A percentile compares a stretch with the other conserved stretches of the same genome.
These are phyloP conservation scores for Tetragonula carbonaria DNA, from an alignment of 2,888 invertebrate species.

Conservation along the genomic window DNA sequence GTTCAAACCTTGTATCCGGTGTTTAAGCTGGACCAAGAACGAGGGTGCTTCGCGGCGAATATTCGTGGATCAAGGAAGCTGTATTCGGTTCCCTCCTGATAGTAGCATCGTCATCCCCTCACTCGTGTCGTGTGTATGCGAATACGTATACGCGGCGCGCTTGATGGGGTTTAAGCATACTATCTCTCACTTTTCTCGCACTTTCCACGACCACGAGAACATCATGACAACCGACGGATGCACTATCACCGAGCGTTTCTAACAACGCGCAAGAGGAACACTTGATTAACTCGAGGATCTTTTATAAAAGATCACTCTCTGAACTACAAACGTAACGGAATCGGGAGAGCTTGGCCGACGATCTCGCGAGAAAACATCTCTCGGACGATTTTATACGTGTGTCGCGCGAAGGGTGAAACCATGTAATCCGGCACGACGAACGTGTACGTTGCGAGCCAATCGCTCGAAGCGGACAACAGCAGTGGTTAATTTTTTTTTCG, in stretches of 20 bases:
- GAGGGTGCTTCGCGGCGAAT: slow-evolving; percentile 30
- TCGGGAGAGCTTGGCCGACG: neutral
- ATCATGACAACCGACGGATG: slow-evolving; percentile 61
- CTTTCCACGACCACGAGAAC: slow-evolving; percentile 72
- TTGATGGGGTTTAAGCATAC: slow-evolving; percentile 35
- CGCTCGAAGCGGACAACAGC: neutral
- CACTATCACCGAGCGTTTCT: slow-evolving; percentile 31
- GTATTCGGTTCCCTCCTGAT: slow-evolving; percentile 50
- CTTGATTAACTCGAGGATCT: neutral
- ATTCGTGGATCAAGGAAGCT: slow-evolving; percentile 67
- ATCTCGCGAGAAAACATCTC: slow-evolving; percentile 34
- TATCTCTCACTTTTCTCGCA: slow-evolving; percentile 72
- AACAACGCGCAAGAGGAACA: neutral
- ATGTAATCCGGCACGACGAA: slow-evolving; percentile 20
- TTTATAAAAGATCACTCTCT: neutral
- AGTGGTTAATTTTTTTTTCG: slow-evolving; percentile 9
- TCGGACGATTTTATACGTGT: neutral
- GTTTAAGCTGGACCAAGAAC: slow-evolving; percentile 51
- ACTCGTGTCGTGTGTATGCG: slow-evolving; percentile 22
- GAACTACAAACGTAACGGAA: neutral
- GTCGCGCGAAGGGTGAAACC: slow-evolving; percentile 38
- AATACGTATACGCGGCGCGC: slow-evolving; percentile 28
- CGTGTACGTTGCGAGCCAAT: neutral
- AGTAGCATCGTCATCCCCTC: slow-evolving; percentile 64
- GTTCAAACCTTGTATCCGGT: slow-evolving; percentile 63